phyloP scores from a whole-genome alignment of 2,113 vertebrate genomes.

The Nothobranchius furzeri region DNA sequence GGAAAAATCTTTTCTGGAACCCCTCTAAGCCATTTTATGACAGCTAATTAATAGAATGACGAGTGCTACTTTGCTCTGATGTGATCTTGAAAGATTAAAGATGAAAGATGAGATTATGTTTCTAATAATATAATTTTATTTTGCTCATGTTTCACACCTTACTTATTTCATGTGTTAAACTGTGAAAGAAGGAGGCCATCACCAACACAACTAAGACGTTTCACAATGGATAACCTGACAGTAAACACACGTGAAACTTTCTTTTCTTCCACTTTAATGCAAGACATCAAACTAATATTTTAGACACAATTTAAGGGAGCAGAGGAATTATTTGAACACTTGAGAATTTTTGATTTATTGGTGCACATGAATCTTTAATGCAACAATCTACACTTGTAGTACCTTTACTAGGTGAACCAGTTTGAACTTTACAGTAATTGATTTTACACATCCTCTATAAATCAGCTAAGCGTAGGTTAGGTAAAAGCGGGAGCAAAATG shows the following conservation, averaged over 20 bases:
- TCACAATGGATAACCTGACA: not conserved
- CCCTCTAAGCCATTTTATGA: slow-evolving; percentile 73
- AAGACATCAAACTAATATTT: no score
- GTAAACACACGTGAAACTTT: not conserved
- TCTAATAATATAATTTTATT: slow-evolving; percentile 62
- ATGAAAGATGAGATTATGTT: slow-evolving; percentile 64
- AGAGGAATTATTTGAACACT: no score
- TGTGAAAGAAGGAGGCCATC: slow-evolving; percentile 12
- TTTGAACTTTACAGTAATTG: not conserved
- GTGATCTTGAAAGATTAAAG: slow-evolving; percentile 64
- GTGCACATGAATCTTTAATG: not conserved
- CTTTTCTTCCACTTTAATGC: no score
- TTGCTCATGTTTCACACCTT: slow-evolving; percentile 38
- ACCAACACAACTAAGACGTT: no score
- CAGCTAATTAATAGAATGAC: slow-evolving; percentile 79
- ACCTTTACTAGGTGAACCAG: not conserved
- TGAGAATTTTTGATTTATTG: not conserved
- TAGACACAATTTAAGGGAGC: no score
- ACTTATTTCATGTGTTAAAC: slow-evolving; percentile 15
- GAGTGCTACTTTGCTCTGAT: slow-evolving; percentile 68
- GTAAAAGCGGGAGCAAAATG: not conserved
- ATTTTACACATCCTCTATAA: slow-evolving; percentile 3
- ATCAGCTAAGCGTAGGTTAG: not conserved
- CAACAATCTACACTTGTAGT: not conserved
- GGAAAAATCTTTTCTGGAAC: slow-evolving; percentile 68